A percentile compares a stretch with the other conserved stretches of the same genome.
Evolutionary conservation across 2,113 vertebrate species (phyloP).

Genomic region (Coturnix japonica): DNA sequence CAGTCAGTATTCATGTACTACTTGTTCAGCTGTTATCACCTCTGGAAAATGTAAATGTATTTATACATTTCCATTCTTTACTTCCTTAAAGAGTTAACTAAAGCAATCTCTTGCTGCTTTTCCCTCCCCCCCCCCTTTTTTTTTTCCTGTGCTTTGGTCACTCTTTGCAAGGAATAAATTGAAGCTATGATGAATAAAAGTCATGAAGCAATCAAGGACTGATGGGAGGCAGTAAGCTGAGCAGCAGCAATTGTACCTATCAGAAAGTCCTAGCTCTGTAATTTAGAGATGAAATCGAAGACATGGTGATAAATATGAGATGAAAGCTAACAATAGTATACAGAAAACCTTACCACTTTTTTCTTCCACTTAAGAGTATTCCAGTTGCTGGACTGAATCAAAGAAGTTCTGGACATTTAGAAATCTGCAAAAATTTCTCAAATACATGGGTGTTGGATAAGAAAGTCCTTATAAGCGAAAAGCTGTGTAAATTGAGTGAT

Average conservation of each 20-base stretch:
- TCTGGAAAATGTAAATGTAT: neutral
- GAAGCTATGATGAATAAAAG: conserved; percentile 46
- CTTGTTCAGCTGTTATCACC: neutral
- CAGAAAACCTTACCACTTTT: neutral
- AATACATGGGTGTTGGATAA: neutral
- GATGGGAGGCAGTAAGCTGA: conserved; percentile 28
- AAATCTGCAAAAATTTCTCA: neutral
- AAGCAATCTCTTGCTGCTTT: neutral
- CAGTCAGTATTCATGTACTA: neutral
- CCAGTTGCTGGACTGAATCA: neutral
- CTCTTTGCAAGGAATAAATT: conserved; percentile 38
- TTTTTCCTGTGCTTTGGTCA: neutral
- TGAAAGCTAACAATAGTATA: conserved; percentile 31
- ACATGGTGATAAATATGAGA: conserved; percentile 45
- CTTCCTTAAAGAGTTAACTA: neutral
- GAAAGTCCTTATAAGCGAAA: neutral
- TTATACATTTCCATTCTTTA: neutral
- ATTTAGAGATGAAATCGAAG: conserved; percentile 60
- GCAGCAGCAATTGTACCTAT: neutral
- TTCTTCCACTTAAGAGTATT: neutral
- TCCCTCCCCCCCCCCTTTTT: neutral
- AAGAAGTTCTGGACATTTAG: neutral
- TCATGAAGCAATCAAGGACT: conserved; percentile 25
- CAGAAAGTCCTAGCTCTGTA: conserved; percentile 30
- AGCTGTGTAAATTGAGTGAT: neutral